Conservation (phyloP, 2,113 vertebrate genomes). For the Ceratotherium simum region DNA sequence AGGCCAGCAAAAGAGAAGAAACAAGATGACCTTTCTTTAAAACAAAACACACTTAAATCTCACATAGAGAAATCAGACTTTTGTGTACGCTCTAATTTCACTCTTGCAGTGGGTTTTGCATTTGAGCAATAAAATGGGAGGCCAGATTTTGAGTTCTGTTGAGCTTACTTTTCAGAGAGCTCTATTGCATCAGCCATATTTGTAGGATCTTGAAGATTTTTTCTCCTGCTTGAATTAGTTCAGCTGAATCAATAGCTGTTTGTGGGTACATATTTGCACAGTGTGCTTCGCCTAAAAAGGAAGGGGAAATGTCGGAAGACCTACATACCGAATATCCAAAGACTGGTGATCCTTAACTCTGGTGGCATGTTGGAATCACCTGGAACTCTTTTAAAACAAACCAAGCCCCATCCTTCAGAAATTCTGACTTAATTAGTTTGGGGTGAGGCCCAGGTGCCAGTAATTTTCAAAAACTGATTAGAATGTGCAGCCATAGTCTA, state of each 20-base stretch:
- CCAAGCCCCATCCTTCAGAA: not conserved
- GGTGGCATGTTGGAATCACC: not conserved
- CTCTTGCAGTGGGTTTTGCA: not conserved
- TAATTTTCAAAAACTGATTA: slow-evolving; percentile 42
- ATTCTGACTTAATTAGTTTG: not conserved
- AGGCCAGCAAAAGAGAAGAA: not conserved
- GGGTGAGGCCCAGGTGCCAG: not conserved
- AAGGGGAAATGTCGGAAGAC: not conserved
- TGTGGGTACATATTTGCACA: slow-evolving; percentile 87
- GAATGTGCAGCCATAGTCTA: not conserved
- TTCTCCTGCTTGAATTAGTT: slow-evolving; percentile 83
- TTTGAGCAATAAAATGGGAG: not conserved
- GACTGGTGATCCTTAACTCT: not conserved
- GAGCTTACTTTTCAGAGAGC: not conserved
- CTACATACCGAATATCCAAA: not conserved
- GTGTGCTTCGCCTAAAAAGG: slow-evolving; percentile 85
- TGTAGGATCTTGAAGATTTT: slow-evolving; percentile 82
- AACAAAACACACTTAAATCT: slow-evolving; percentile 53
- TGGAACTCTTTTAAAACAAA: not conserved
- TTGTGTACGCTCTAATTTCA: not conserved
- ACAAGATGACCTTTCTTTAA: slow-evolving; percentile 58
- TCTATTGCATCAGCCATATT: slow-evolving; percentile 84
- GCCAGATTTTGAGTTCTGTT: not conserved
- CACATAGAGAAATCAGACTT: not conserved
- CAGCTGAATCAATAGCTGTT: slow-evolving; percentile 78